A percentile compares a stretch with the other conserved stretches of the same genome.
Conservation (phyloP, 2,113 vertebrate species). For the Catharus fuscescens region DNA sequence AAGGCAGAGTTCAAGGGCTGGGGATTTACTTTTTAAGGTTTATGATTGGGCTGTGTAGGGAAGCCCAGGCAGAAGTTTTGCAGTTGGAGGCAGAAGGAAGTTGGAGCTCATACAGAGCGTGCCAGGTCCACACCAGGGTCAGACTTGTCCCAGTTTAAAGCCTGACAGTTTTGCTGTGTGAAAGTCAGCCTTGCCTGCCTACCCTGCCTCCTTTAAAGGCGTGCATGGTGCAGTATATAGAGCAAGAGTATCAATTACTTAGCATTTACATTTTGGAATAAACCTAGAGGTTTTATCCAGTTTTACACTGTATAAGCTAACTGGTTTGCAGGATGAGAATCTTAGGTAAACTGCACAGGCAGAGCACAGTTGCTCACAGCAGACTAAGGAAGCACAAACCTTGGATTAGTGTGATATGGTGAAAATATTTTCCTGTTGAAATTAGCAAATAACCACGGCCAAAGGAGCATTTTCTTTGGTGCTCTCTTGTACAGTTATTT, state of each 20-base stretch:
- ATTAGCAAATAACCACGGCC: fast-evolving
- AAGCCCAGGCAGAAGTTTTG: background rate
- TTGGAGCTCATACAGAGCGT: background rate
- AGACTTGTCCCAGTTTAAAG: background rate
- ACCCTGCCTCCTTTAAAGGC: background rate
- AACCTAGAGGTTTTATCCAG: background rate
- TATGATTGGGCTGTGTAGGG: background rate
- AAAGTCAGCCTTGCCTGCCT: background rate
- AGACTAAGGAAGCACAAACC: background rate
- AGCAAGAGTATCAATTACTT: background rate
- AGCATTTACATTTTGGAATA: background rate
- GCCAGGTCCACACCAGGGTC: background rate
- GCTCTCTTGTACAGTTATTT: background rate
- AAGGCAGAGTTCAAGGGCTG: background rate
- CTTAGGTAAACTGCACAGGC: background rate
- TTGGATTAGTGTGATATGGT: background rate
- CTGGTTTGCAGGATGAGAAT: background rate
- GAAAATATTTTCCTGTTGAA: background rate
- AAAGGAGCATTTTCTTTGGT: background rate
- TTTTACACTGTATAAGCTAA: background rate
- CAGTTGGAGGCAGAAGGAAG: background rate
- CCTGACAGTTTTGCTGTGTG: fast-evolving
- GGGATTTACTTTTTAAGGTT: background rate
- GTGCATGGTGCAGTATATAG: fast-evolving
- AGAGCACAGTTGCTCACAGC: background rate